Conservation (phyloP, 2,113 vertebrate genomes). For the Xiphorhynchus elegans region DNA sequence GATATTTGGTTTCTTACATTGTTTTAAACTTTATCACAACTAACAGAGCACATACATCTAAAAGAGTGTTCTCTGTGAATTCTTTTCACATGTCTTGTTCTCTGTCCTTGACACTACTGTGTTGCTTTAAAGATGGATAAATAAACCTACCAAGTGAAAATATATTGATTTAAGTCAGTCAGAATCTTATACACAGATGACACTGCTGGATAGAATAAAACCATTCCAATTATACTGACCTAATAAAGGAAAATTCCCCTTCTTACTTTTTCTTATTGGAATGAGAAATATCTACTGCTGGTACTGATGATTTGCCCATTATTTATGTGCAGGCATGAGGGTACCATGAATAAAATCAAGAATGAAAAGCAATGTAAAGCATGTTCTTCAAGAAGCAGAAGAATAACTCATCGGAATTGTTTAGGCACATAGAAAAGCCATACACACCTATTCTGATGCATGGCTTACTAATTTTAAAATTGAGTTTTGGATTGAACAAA, state of each 20-base stretch:
- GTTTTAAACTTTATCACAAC: conserved; percentile 70
- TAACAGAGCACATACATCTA: conserved; percentile 13
- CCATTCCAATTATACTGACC: background rate
- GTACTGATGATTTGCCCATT: background rate
- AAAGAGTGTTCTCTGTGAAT: background rate
- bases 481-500: background rate
- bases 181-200: background rate
- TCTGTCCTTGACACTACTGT: background rate
- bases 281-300: background rate
- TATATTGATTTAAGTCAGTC: background rate
- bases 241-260: background rate
- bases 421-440: background rate
- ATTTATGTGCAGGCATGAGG: background rate
- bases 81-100: background rate
- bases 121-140: background rate
- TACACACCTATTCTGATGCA: background rate
- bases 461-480: background rate
- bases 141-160: background rate
- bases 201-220: background rate
- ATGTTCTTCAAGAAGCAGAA: background rate
- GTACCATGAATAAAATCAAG: background rate
- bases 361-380: background rate
- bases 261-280: background rate
- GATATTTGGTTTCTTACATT: conserved; percentile 64
- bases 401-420: background rate